phyloP scores from a whole-genome alignment of 2,797 vertebrate species.

The Rhynchotus rufescens region DNA sequence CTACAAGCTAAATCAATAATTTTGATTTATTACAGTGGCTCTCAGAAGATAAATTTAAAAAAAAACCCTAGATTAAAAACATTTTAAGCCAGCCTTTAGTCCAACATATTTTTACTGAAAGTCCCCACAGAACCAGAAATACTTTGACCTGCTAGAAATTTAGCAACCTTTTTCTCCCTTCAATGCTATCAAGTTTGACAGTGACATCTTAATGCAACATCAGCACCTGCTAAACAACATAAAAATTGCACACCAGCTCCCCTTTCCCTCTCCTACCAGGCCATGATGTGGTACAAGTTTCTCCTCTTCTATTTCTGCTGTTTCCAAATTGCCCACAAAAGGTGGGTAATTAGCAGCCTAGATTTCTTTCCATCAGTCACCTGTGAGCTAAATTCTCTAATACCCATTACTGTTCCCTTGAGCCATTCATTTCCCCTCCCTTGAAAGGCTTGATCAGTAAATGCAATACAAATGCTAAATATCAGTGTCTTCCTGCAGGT shows the following conservation, averaged over 20 bases:
- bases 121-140: conserved; percentile 28
- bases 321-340: neutral
- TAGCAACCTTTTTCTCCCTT: conserved; percentile 10
- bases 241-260: neutral
- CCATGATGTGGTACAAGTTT: neutral
- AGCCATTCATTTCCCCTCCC: neutral
- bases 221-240: conserved; percentile 46
- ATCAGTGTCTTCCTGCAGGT: neutral
- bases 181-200: conserved; percentile 35
- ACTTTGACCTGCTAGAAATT: conserved; percentile 38
- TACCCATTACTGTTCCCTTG: neutral
- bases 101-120: conserved; percentile 44
- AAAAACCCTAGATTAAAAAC: conserved; percentile 57
- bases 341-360: neutral
- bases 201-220: conserved; percentile 61
- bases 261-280: neutral
- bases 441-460: neutral
- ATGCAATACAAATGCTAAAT: neutral
- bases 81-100: conserved; percentile 66
- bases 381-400: neutral
- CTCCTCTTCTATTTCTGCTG: neutral
- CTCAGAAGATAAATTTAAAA: conserved; percentile 70
- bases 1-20: conserved; percentile 61
- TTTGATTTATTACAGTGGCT: conserved; percentile 50
- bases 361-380: neutral